These are phyloP conservation scores for Chaetodon auriga DNA, from an alignment of 2,113 vertebrate species.

Conservation along the genomic window DNA sequence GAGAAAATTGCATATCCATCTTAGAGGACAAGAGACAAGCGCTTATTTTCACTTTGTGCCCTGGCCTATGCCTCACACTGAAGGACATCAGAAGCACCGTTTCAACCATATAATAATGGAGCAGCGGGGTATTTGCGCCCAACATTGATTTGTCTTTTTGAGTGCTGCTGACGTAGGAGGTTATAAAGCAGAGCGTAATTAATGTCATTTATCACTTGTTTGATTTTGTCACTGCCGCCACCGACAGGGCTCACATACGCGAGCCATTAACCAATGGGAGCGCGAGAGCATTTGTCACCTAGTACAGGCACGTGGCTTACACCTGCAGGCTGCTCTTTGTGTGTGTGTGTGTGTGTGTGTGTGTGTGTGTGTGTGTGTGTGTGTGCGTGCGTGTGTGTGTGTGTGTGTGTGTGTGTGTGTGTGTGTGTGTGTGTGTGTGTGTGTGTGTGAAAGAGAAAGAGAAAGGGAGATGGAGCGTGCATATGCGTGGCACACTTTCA, in stretches of 20 bases:
- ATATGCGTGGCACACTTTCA: slow-evolving; percentile 30
- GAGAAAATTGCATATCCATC: slow-evolving; percentile 76
- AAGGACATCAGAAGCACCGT: slow-evolving; percentile 69
- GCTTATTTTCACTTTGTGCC: slow-evolving; percentile 55
- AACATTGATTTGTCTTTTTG: slow-evolving; percentile 72
- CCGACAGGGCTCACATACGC: slow-evolving; percentile 60
- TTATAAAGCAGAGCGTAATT: slow-evolving; percentile 84
- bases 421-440: slow-evolving; percentile 48
- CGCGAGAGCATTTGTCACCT: slow-evolving; percentile 64
- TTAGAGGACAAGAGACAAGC: slow-evolving; percentile 68
- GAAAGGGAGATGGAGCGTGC: background rate
- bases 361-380: slow-evolving; percentile 44
- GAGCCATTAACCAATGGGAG: slow-evolving; percentile 80
- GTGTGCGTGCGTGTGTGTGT: slow-evolving; percentile 47
- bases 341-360: slow-evolving; percentile 49
- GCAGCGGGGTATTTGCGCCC: slow-evolving; percentile 70
- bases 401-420: slow-evolving; percentile 42
- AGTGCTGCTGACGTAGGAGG: slow-evolving; percentile 63
- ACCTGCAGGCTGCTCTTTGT: slow-evolving; percentile 78
- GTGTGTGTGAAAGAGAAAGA: slow-evolving; percentile 32
- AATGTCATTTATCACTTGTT: slow-evolving; percentile 86
- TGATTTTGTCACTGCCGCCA: slow-evolving; percentile 68
- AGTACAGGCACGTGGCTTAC: slow-evolving; percentile 84
- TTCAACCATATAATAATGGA: slow-evolving; percentile 75
- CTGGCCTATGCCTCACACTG: slow-evolving; percentile 73